Evolutionary conservation across 2,888 invertebrate genomes (phyloP), one percentile per base, ranked within the genome.

Genomic region (Dioctria rufipes): DNA sequence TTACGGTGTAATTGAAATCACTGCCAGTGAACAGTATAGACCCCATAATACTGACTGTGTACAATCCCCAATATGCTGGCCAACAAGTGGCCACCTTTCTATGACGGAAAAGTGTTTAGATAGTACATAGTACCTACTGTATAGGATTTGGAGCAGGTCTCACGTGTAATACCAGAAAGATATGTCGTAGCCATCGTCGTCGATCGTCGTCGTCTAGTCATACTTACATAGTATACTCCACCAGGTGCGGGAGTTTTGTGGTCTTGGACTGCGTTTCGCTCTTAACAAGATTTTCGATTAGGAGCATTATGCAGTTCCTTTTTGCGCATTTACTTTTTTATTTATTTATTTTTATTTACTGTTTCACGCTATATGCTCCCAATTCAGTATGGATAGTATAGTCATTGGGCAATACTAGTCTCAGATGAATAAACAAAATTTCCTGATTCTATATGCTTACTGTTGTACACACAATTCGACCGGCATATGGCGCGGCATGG

Each of bases 371-470:
- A 37, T 77, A 77, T 77, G 63, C 51, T 63, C 43, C 63, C 63
- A 77, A 42, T 77, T 46, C 46, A 77, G 37, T 46, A n/a, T 25
- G 25, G 25, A 25, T 25, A 63, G 63, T 63, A 42, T 42, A 42
- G 58, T 67, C 73, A 75, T 81, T 81, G 73, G 67, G 81, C 75
- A 81, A 80, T 54, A 60, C 65, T 54, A 25, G 80, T 81, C 60
- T 60, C 81, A 79, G 73, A 80, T 80, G 75, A 81, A 75, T 80
- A 81, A 81, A 79, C 79, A 80, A 49, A 81, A 79, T 81, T 81
- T 81, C 81, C 81, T 81, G 81, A 81, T 81, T 80, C 73, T 58
- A 42, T 54, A 46, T 46, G 25, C 25, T 25, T 25, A 25, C 25
- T 25, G 49, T 46, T 25, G 80, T 80, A 66, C 77, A 67, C 63